Evolutionary conservation across 2,113 vertebrate species (phyloP).

Genomic region (Otocyon megalotis): DNA sequence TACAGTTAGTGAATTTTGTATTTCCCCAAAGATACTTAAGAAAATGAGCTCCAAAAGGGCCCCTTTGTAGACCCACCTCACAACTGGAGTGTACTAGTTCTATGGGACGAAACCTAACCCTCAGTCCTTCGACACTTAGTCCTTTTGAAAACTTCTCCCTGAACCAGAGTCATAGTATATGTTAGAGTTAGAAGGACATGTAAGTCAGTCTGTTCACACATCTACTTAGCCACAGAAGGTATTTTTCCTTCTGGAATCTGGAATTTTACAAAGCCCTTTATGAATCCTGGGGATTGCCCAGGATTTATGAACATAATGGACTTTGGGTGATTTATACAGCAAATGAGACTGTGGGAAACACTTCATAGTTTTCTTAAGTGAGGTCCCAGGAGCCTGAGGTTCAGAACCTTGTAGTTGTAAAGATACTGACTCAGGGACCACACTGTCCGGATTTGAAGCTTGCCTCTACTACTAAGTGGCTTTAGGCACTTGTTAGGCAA

Average conservation of each 20-base stretch:
- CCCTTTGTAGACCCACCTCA: neutral
- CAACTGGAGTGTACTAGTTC: neutral
- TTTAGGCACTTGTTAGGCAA: neutral
- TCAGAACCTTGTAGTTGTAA: neutral
- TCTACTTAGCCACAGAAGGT: neutral
- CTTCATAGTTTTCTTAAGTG: neutral
- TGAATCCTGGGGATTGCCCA: neutral
- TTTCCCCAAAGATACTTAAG: neutral
- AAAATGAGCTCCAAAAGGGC: neutral
- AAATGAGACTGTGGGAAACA: neutral
- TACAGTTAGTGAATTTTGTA: neutral
- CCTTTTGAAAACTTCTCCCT: neutral
- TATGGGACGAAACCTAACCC: fast-evolving
- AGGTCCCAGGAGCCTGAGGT: neutral
- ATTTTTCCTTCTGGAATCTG: neutral
- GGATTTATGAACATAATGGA: neutral
- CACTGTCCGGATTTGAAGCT: neutral
- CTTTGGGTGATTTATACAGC: neutral
- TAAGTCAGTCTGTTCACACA: neutral
- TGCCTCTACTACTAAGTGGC: neutral
- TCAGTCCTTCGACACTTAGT: neutral
- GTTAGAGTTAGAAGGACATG: neutral
- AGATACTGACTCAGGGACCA: neutral
- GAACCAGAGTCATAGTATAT: neutral
- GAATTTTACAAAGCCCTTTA: neutral